Evolutionary conservation across 2,113 vertebrate species (phyloP).

Genomic region (Siniperca chuatsi): DNA sequence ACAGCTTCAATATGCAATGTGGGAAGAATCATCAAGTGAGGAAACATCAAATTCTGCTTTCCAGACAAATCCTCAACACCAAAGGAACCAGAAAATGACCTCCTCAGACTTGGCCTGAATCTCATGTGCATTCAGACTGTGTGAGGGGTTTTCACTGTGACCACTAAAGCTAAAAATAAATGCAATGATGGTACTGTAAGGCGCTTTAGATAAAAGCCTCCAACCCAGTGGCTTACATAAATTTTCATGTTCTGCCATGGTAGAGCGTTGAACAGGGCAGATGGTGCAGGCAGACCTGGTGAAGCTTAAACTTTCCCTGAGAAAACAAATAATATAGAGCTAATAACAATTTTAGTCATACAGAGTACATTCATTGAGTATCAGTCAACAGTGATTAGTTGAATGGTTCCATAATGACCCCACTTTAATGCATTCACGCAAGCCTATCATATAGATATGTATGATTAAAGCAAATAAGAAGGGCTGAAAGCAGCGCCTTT

Average conservation of each 20-base stretch:
- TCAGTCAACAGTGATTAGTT: not conserved
- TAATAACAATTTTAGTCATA: not conserved
- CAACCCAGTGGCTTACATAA: constrained; percentile 17
- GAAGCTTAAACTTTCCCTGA: not conserved
- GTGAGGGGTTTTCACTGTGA: constrained; percentile 2
- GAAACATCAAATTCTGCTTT: constrained; percentile 36
- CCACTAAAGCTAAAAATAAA: constrained; percentile 30
- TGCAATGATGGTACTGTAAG: constrained; percentile 3
- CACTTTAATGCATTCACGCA: not conserved
- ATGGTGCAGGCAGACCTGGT: not conserved
- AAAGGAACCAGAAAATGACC: constrained; percentile 36
- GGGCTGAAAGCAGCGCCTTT: too few relatives aligned
- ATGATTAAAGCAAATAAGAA: not conserved
- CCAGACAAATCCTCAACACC: constrained; percentile 28
- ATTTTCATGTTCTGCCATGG: constrained; percentile 44
- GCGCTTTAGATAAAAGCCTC: constrained; percentile 29
- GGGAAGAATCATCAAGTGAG: not conserved
- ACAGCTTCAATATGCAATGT: not conserved
- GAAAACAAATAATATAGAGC: not conserved
- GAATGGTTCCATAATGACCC: too few relatives aligned
- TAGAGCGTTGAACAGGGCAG: not conserved
- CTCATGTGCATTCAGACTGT: not conserved
- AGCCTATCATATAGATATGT: not conserved
- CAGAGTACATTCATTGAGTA: not conserved
- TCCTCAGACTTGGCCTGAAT: constrained; percentile 38